Base-by-base conservation (phyloP, 2,797 vertebrate genomes). In the Astyanax mexicanus region DNA sequence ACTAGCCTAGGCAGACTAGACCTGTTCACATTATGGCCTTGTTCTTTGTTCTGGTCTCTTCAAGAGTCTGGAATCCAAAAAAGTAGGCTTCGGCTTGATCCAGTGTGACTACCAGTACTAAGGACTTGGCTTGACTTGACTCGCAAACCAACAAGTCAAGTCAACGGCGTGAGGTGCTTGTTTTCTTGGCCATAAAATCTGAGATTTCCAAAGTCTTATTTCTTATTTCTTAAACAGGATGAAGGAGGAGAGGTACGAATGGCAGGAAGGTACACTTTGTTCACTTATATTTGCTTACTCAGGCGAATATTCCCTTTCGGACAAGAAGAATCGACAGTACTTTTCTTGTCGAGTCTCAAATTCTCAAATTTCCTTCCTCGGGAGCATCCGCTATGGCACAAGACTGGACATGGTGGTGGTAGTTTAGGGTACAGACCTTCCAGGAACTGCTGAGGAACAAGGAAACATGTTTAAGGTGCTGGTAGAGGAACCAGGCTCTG, bases 381-480 rank as follows among this genome's bases (percentile, higher is more conserved):
- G 45, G 11, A 67, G 44, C 17, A 47, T 49, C 44, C 6, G n/a
- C 27, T 32, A 44, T 67, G 44, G 44, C 64, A 67, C 23, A 12
- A 35, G 19, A 38, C 7, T 35, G 37, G 19, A 35, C 2, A 27
- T 49, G 8, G 54, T 35, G 40, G n/a, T n/a, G n/a, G n/a, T n/a
- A 32, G 52, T 55, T 72, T 5, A 49, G 74, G 49, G 35, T 13
- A 13, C 42, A 32, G 17, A 32, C 10, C 6, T 57, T 76, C 81
- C 75, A 83, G 84, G 79, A 66, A 77, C 81, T 72, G 77, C 70
- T n/a, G 42, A 80, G 45, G 61, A 76, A 72, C 10, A 68, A 38
- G 70, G 61, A 83, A 82, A 78, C 79, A 75, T 51, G 42, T 85
- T 75, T 72, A 74, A 83, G 57, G 58, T 70, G 74, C 64, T 80